Conservation (phyloP, 2,113 vertebrate species). For the Chinchilla lanigera region DNA sequence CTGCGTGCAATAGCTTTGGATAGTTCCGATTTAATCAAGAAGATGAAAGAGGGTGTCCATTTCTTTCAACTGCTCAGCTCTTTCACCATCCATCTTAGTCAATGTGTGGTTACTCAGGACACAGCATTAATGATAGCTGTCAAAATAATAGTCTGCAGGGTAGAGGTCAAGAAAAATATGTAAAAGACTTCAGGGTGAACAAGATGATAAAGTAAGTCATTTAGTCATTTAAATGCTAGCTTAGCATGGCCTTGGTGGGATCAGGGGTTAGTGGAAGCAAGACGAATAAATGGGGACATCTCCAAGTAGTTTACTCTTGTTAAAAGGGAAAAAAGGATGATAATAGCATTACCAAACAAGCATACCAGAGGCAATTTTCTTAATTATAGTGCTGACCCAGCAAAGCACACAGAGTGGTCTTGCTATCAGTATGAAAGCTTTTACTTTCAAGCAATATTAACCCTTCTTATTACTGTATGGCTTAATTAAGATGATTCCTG, state of each 20-base stretch:
- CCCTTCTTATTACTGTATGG: slow-evolving; percentile 79
- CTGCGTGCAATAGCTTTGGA: slow-evolving; percentile 84
- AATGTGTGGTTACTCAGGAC: slow-evolving; percentile 86
- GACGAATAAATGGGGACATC: slow-evolving; percentile 91
- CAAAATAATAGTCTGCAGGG: slow-evolving; percentile 90
- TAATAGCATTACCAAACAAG: slow-evolving; percentile 92
- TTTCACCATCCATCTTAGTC: slow-evolving; percentile 90
- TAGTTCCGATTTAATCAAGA: slow-evolving; percentile 91
- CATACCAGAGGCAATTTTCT: slow-evolving; percentile 93
- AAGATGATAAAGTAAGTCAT: slow-evolving; percentile 90
- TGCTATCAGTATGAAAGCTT: slow-evolving; percentile 87
- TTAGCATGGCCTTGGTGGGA: slow-evolving; percentile 84
- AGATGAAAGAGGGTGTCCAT: slow-evolving; percentile 89
- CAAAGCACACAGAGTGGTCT: slow-evolving; percentile 87
- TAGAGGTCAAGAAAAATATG: slow-evolving; percentile 92
- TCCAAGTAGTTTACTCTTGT: slow-evolving; percentile 94
- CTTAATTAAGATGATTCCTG: slow-evolving; percentile 85
- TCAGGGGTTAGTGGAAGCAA: slow-evolving; percentile 89
- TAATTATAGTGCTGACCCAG: slow-evolving; percentile 92
- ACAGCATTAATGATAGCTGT: slow-evolving; percentile 87
- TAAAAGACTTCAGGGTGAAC: slow-evolving; percentile 90
- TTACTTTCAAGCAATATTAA: slow-evolving; percentile 88
- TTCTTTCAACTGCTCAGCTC: slow-evolving; percentile 87
- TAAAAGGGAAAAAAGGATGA: slow-evolving; percentile 89
- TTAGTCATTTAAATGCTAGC: slow-evolving; percentile 88